Base-by-base conservation (phyloP, 2,797 vertebrate species). In the Staurois parvus region DNA sequence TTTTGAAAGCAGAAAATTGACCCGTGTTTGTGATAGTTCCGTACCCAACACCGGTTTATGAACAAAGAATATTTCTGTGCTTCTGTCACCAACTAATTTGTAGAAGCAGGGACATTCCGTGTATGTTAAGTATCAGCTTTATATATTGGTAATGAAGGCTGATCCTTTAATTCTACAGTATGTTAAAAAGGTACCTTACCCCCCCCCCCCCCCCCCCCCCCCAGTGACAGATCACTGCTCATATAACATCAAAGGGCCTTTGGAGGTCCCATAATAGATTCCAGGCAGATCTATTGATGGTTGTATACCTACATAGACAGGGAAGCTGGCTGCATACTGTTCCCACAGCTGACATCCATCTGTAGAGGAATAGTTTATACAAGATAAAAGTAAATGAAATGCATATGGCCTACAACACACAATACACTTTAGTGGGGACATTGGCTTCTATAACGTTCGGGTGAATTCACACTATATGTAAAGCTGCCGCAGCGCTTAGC, bases 321-420 rank as follows among this genome's bases (percentile, higher is more conserved):
- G 59, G 42, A 67, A 34, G 72, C 52, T 72, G 15, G 72, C 52
- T 72, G 15, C 32, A 62, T 48, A 56, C 30, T 62, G n/a, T 37
- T 37, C 52, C 2, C 70, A 67, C 80, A 83, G 79, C 68, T 79
- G 74, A 86, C 11, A 19, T 69, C 85, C 85, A 83, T 48, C 83
- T 86, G 85, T 34, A 45, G 29, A 34, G 21, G 34, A 64, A 13
- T n/a, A 3, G 11, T 13, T 12, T 45, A 12, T 45, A 45, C 42
- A 45, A 70, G 74, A 70, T 84, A 17, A 84, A 84, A 84, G 83
- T n/a, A 78, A 77, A 84, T 84, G 1, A 72, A 62, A 62, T 42
- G 29, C 74, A 84, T 59, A 68, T 84, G 78, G 15, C 48, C 17
- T 52, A 52, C 13, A 52, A 19, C 48, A 4, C 4, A 52, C 26